Conservation (phyloP, 2,113 vertebrate species). For the Taurulus bubalis region DNA sequence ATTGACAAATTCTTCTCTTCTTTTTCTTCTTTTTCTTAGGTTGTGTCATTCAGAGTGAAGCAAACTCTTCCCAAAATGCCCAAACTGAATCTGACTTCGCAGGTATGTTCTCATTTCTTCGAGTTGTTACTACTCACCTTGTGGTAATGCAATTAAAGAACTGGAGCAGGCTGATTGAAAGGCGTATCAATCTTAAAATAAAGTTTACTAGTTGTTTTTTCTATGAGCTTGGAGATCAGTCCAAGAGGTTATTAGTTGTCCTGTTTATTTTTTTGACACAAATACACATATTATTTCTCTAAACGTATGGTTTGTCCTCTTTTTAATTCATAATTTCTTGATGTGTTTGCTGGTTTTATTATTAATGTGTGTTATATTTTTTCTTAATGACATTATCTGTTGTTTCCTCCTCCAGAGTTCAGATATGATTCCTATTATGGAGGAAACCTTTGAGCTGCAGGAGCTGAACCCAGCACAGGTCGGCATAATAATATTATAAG, state of each 20-base stretch:
- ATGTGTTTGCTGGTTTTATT: background rate
- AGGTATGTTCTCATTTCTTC: constrained; percentile 46
- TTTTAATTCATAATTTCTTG: background rate
- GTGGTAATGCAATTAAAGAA: background rate
- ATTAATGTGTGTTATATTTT: background rate
- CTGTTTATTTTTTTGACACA: background rate
- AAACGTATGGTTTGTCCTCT: background rate
- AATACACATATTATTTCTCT: background rate
- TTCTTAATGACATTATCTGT: background rate
- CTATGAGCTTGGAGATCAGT: background rate
- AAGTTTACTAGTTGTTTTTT: no score
- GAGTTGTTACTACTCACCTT: background rate
- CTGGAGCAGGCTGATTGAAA: background rate
- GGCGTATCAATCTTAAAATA: no score
- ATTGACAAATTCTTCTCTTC: background rate
- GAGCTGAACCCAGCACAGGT: constrained; percentile 62
- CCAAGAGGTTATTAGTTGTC: background rate
- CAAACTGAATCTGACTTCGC: background rate
- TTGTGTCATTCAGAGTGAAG: constrained; percentile 79
- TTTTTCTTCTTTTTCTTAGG: constrained; percentile 46
- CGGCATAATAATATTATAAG: background rate
- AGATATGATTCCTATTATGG: constrained; percentile 47
- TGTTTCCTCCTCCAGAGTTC: constrained; percentile 47
- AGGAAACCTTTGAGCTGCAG: constrained; percentile 72
- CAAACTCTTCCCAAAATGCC: constrained; percentile 67